Percentiles rank a stretch among this genome's conserved stretches.
Evolutionary conservation across 2,888 invertebrate species (phyloP).

Genomic region (Monoplex corrugatus): DNA sequence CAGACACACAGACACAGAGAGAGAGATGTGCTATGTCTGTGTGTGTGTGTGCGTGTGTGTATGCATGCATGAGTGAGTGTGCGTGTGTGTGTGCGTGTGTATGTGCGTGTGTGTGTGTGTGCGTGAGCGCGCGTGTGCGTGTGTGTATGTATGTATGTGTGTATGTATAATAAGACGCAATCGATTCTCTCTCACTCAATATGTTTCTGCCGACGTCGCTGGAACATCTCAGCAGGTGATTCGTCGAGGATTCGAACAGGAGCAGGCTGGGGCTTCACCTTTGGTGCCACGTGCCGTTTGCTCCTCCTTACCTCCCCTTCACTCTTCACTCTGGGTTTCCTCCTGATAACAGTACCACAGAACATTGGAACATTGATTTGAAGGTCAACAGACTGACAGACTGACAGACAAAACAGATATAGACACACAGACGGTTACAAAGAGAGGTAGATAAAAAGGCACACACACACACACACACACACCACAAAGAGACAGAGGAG

Average conservation of each 20-base stretch:
- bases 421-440: no score
- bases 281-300: slow-evolving; percentile 61
- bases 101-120: not conserved
- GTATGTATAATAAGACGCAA: not conserved
- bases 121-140: not conserved
- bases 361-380: not conserved
- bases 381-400: no score
- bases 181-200: slow-evolving; percentile 61
- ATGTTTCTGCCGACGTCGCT: slow-evolving; percentile 62
- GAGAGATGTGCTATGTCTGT: no score
- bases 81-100: not conserved
- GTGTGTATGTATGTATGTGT: not conserved
- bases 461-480: no score
- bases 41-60: no score
- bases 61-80: no score
- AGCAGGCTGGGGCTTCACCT: not conserved
- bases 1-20: no score
- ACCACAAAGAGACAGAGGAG: no score
- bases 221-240: slow-evolving; percentile 63
- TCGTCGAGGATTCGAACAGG: slow-evolving; percentile 43
- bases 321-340: slow-evolving; percentile 76
- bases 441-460: no score
- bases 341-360: slow-evolving; percentile 60
- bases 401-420: no score
- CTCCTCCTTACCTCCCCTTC: slow-evolving; percentile 74